These are phyloP conservation scores for Edolisoma coerulescens DNA, from an alignment of 2,113 vertebrate genomes.

Conservation along the genomic window DNA sequence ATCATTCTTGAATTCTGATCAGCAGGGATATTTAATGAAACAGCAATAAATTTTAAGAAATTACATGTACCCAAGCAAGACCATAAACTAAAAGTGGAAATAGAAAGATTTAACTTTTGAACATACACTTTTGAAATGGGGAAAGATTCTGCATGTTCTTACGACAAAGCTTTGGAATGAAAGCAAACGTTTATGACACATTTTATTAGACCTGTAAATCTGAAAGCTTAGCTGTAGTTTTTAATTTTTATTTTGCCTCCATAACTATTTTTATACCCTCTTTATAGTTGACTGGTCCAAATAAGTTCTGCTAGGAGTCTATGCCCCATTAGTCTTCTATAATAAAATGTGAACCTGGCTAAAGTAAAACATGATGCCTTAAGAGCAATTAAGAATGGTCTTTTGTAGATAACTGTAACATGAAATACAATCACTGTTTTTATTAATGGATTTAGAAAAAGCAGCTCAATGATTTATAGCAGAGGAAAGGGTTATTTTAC, in stretches of 20 bases:
- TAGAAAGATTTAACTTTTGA: background rate
- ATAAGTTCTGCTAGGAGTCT: slow-evolving; percentile 69
- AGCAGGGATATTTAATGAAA: slow-evolving; percentile 39
- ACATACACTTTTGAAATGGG: background rate
- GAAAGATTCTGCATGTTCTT: slow-evolving; percentile 29
- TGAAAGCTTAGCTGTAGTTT: slow-evolving; percentile 71
- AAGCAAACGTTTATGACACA: slow-evolving; percentile 79
- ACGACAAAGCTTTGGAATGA: slow-evolving; percentile 76
- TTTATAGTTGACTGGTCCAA: slow-evolving; percentile 67
- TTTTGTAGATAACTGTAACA: slow-evolving; percentile 70
- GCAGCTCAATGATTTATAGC: slow-evolving; percentile 53
- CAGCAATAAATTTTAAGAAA: slow-evolving; percentile 18
- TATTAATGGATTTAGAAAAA: slow-evolving; percentile 73
- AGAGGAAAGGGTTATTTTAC: slow-evolving; percentile 44
- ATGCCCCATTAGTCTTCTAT: slow-evolving; percentile 71
- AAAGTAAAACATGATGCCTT: slow-evolving; percentile 72
- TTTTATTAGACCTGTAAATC: slow-evolving; percentile 74
- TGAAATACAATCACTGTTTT: slow-evolving; percentile 70
- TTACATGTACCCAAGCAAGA: background rate
- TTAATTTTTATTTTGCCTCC: slow-evolving; percentile 75
- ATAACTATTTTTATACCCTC: slow-evolving; percentile 71
- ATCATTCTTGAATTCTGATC: slow-evolving; percentile 29
- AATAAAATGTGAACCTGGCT: slow-evolving; percentile 72
- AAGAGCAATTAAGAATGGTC: slow-evolving; percentile 71
- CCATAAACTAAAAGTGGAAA: slow-evolving; percentile 1